These are phyloP conservation scores for Bombus vancouverensis DNA, from an alignment of 1,140 invertebrate genomes.

Conservation along the genomic window DNA sequence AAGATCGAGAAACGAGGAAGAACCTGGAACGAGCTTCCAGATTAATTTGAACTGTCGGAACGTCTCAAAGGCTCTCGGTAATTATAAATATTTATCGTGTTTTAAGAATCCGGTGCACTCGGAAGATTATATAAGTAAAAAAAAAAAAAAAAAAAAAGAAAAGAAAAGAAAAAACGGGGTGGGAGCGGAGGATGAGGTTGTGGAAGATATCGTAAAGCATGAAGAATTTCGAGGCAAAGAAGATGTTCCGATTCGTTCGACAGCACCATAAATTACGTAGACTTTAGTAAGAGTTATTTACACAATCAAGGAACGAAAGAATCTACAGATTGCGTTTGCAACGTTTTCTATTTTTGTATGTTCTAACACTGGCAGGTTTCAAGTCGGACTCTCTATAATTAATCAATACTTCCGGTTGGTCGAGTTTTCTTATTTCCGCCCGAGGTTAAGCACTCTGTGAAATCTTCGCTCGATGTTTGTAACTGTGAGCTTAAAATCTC, in stretches of 20 bases:
- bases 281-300: not conserved
- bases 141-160: no score
- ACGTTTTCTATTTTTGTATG: not conserved
- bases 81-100: not conserved
- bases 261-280: not conserved
- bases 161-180: no score
- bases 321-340: not conserved
- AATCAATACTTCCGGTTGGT: not conserved
- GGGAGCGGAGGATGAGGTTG: not conserved
- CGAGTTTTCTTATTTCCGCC: not conserved
- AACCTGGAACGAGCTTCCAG: not conserved
- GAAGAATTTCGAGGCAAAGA: not conserved
- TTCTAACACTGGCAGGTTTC: not conserved
- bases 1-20: no score
- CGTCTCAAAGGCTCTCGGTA: not conserved
- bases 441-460: not conserved
- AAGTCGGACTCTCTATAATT: not conserved
- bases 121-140: not conserved
- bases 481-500: not conserved
- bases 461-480: not conserved
- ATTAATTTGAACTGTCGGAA: not conserved
- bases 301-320: no score
- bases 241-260: not conserved
- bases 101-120: not conserved
- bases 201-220: not conserved